Percentiles rank a stretch among this genome's conserved stretches.
Evolutionary conservation across 2,113 vertebrate genomes (phyloP).

Genomic region (Theristicus caerulescens): DNA sequence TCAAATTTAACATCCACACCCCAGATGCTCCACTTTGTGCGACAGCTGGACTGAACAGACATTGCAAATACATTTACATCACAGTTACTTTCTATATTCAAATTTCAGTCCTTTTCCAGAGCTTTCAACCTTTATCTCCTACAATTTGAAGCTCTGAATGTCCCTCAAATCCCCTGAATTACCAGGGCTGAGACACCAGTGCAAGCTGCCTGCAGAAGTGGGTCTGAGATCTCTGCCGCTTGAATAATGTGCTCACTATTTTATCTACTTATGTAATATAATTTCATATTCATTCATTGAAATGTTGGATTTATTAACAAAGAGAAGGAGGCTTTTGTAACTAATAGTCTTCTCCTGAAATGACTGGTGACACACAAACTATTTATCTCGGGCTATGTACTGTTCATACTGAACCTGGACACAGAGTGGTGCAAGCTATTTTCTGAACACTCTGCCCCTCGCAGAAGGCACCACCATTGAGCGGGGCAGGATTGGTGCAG

Average conservation of each 20-base stretch:
- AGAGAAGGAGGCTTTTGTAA: not conserved
- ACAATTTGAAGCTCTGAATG: not conserved
- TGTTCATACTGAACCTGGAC: slow-evolving; percentile 80
- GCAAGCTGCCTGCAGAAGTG: not conserved
- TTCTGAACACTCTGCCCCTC: slow-evolving; percentile 92
- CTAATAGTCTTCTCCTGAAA: not conserved
- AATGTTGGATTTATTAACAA: not conserved
- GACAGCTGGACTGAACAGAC: slow-evolving; percentile 10
- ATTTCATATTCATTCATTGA: not conserved
- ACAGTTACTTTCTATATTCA: slow-evolving; percentile 24
- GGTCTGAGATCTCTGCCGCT: not conserved
- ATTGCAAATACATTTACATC: slow-evolving; percentile 18
- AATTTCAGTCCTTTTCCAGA: slow-evolving; percentile 26
- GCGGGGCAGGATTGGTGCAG: slow-evolving; percentile 93
- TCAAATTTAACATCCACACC: slow-evolving; percentile 17
- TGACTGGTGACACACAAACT: not conserved
- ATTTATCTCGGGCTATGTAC: not conserved
- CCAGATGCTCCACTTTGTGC: not conserved
- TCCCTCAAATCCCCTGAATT: slow-evolving; percentile 19
- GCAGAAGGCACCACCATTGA: slow-evolving; percentile 91
- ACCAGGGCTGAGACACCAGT: not conserved
- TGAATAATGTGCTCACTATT: not conserved
- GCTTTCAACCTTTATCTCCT: slow-evolving; percentile 39
- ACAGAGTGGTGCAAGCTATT: slow-evolving; percentile 89
- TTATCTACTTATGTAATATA: not conserved